Conservation (phyloP, 2,113 vertebrate species). For the Zapornia atra region DNA sequence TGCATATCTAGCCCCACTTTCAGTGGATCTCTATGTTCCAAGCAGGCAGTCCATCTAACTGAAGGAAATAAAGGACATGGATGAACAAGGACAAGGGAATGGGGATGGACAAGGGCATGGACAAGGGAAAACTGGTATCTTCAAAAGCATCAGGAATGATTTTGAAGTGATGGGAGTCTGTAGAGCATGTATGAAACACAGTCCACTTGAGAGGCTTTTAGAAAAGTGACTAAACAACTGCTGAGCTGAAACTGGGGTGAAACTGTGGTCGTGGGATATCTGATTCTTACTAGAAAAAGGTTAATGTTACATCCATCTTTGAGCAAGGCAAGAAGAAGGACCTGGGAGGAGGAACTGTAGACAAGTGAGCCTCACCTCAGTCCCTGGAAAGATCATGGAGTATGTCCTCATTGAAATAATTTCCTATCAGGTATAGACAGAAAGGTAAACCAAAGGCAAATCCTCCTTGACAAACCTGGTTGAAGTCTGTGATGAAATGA, state of each 20-base stretch:
- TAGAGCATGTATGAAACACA: neutral
- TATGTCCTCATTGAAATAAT: neutral
- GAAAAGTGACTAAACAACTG: neutral
- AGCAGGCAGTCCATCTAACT: neutral
- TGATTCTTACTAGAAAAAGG: neutral
- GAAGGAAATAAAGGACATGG: neutral
- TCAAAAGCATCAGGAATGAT: neutral
- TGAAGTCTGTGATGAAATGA: neutral
- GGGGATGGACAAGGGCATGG: too few relatives aligned
- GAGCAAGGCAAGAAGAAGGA: neutral
- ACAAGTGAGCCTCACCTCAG: neutral
- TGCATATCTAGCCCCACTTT: neutral
- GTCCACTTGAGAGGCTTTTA: neutral
- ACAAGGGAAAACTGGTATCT: neutral
- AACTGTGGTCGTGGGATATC: neutral
- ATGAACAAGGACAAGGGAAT: too few relatives aligned
- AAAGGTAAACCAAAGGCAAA: neutral
- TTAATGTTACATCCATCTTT: neutral
- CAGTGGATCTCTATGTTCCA: neutral
- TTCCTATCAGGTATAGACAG: fast-evolving
- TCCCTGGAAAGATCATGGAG: neutral
- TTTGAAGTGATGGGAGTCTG: neutral
- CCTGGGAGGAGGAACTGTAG: neutral
- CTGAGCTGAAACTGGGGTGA: neutral
- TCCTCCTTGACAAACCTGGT: neutral